Base-by-base conservation (phyloP, 1,140 invertebrate genomes). In the Drosophila triauraria region DNA sequence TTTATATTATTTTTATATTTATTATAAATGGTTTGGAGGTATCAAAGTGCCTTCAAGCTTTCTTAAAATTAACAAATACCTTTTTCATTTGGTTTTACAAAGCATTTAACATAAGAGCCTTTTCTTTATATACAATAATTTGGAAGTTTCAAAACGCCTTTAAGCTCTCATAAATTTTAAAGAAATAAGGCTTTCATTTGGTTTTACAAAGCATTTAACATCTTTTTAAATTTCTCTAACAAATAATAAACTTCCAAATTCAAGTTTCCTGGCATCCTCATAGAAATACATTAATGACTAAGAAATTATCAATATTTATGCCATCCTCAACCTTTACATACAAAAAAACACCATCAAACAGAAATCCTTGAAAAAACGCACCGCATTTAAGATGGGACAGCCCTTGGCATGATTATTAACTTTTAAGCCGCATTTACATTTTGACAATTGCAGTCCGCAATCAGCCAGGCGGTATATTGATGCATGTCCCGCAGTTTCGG, bases 351-450 rank as follows among this genome's bases (percentile, higher is more conserved):
- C 12, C 12, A 3, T 1, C 25, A 4, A 27, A 9, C 2, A 0
- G 13, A 40, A 50, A 12, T 25, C 25, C 62, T 7, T 3, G 25
- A 50, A 50, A 57, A 59, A 58, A 9, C 40, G 5, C 20, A 5
- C 23, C 47, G 32, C 47, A 69, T 69, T 69, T 53, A 50, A 68
- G 62, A 58, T 50, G 20, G 20, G 4, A n/a, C n/a, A 25, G 20
- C 69, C 68, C 10, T 72, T 30, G 69, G 69, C 69, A 30, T 50
- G 69, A 72, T 72, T 72, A 72, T 72, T 72, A 72, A 72, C 69
- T 72, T 56, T 59, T 59, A 38, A 59, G 53, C 53, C 38, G 44
- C 44, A 72, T 72, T 72, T 70, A 72, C 67, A 72, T 72, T 69
- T 72, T 72, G 69, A 72, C 69, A 72, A 60, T 72, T 72, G 46